Evolutionary conservation across 2,113 vertebrate genomes (phyloP).

Genomic region (Clinocottus analis): DNA sequence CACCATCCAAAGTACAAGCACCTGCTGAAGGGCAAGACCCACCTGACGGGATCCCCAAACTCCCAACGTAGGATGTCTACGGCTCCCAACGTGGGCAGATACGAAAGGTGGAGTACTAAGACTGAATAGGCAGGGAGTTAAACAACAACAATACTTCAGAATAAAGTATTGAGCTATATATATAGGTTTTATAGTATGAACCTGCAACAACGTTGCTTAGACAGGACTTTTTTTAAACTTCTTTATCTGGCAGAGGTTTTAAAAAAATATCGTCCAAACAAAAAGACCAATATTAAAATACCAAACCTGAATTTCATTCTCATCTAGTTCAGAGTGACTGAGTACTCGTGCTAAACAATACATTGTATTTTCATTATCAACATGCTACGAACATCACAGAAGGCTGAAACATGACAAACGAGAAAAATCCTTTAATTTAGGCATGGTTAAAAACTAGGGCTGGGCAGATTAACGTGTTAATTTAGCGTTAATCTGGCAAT

Average conservation of each 20-base stretch:
- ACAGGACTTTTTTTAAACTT: background rate
- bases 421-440: background rate
- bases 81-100: constrained; percentile 63
- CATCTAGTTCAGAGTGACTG: background rate
- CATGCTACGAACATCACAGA: too few species aligned
- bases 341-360: background rate
- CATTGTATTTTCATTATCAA: too few species aligned
- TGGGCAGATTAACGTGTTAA: too few species aligned
- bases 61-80: constrained; percentile 88
- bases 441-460: background rate
- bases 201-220: background rate
- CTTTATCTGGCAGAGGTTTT: background rate
- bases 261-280: background rate
- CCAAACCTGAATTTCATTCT: background rate
- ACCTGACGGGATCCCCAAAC: constrained; percentile 87
- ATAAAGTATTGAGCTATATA: background rate
- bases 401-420: background rate
- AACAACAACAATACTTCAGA: background rate
- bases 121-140: background rate
- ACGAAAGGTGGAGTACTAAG: constrained; percentile 63
- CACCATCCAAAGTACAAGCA: constrained; percentile 97
- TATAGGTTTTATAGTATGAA: background rate
- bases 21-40: constrained; percentile 86
- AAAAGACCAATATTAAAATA: background rate
- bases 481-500: too few species aligned